Conservation (phyloP, 2,113 vertebrate genomes). For the Emydocephalus ijimae region DNA sequence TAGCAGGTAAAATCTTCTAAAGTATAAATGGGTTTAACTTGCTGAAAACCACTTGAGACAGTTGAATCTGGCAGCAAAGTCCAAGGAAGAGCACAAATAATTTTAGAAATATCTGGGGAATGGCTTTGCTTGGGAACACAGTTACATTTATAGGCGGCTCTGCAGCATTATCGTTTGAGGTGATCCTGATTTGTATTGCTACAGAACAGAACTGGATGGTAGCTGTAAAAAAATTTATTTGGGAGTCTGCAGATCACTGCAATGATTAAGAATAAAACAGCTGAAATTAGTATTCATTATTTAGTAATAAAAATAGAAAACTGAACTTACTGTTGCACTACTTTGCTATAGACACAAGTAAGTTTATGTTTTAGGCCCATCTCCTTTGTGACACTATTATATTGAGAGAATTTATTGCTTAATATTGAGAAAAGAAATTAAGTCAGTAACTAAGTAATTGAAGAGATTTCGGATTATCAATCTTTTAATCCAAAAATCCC, state of each 20-base stretch:
- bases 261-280: constrained; percentile 51
- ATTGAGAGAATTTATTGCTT: not conserved
- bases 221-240: constrained; percentile 69
- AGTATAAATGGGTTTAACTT: constrained; percentile 11
- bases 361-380: not conserved
- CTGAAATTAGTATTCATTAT: constrained; percentile 42
- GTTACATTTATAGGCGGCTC: constrained; percentile 74
- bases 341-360: not conserved
- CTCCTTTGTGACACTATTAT: not conserved
- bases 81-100: not conserved
- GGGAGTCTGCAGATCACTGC: constrained; percentile 82
- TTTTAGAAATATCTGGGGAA: constrained; percentile 38
- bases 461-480: not conserved
- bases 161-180: constrained; percentile 97
- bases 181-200: constrained; percentile 81
- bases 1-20: not conserved
- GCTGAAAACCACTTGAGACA: not conserved
- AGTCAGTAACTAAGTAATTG: not conserved
- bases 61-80: constrained; percentile 3
- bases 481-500: not conserved
- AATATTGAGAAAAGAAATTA: not conserved
- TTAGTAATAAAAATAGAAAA: constrained; percentile 39
- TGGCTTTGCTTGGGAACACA: constrained; percentile 33
- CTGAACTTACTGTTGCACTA: not conserved
- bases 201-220: constrained; percentile 79